phyloP scores from a whole-genome alignment of 2,113 vertebrate genomes.

The Benitochromis conjunctus region DNA sequence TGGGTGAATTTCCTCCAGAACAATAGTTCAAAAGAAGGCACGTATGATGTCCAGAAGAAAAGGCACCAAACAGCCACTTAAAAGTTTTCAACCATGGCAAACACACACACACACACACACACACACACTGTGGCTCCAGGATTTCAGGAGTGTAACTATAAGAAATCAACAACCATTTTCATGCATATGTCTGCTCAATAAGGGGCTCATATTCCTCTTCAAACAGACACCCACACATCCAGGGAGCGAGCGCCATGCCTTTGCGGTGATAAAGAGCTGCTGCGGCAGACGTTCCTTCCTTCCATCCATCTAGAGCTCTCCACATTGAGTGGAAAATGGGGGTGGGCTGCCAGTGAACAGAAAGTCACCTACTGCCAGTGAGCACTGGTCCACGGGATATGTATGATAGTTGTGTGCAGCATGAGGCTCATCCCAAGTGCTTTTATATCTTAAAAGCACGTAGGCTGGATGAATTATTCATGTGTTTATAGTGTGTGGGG shows the following conservation, averaged over 20 bases:
- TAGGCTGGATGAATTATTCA: background rate
- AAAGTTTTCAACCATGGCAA: background rate
- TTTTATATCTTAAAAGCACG: background rate
- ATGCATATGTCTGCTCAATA: background rate
- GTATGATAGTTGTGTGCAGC: background rate
- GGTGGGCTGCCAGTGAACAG: background rate
- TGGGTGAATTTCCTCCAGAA: background rate
- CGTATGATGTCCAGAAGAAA: background rate
- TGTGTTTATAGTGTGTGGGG: background rate
- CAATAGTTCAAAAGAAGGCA: background rate
- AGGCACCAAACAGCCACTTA: background rate
- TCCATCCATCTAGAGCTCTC: slow-evolving; percentile 2
- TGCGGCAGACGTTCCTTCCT: slow-evolving; percentile 16
- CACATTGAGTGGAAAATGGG: background rate
- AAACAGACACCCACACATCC: slow-evolving; percentile 13
- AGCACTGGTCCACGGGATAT: background rate
- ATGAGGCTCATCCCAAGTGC: background rate
- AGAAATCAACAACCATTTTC: background rate
- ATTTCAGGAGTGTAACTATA: background rate
- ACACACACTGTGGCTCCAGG: background rate
- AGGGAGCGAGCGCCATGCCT: background rate
- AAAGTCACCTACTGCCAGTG: slow-evolving; percentile 36
- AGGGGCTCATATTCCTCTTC: background rate
- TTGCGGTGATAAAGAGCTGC: slow-evolving; percentile 10
- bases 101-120: background rate